Evolutionary conservation across 2,797 vertebrate genomes (phyloP), one percentile per base, ranked within the genome.

Genomic region (Gallinago solitaria): DNA sequence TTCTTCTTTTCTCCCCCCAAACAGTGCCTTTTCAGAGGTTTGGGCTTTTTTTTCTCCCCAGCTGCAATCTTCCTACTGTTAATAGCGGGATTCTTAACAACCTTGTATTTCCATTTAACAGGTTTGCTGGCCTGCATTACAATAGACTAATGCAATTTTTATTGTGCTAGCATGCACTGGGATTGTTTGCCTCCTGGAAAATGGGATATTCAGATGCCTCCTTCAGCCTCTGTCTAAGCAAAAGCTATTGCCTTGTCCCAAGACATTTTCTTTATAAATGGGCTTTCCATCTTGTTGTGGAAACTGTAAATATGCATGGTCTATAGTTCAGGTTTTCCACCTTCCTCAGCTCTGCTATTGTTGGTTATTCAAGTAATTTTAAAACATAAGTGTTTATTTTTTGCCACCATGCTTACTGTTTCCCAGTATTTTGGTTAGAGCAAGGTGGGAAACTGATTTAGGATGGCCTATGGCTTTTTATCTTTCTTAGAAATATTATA

Each of bases 141-240:
- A 79, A 93, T 57, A 82, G 67, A 20, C 45, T 96, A 94, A 94
- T 95, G 83, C 32, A 37, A 50, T 82, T 94, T 96, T 95, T 96
- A 95, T 88, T 89, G 74, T 91, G 35, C 80, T 79, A 79, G 69
- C 23, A 4, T 82, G 90, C 33, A 0, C 59, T 76, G 83, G 77
- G 87, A 87, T 91, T 84, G 80, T 87, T 93, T 93, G 70, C 53
- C 85, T 91, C n/a, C 77, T 84, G 77, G 91, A 95, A 94, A 96
- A 94, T 79, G 67, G 83, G 81, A 90, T 96, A 91, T 94, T 95
- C 91, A 95, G 90, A 74, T 95, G 64, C 83, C 35, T 94, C 37
- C 28, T 86, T 67, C 63, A 64, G 61, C 59, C 37, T 82, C 64
- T 74, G 25, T 50, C 67, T 67, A 47, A 89, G 74, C 67, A 65